Percentiles rank a stretch among this genome's conserved stretches.
phyloP scores from a whole-genome alignment of 2,113 vertebrate genomes.

The Haplochromis burtoni region DNA sequence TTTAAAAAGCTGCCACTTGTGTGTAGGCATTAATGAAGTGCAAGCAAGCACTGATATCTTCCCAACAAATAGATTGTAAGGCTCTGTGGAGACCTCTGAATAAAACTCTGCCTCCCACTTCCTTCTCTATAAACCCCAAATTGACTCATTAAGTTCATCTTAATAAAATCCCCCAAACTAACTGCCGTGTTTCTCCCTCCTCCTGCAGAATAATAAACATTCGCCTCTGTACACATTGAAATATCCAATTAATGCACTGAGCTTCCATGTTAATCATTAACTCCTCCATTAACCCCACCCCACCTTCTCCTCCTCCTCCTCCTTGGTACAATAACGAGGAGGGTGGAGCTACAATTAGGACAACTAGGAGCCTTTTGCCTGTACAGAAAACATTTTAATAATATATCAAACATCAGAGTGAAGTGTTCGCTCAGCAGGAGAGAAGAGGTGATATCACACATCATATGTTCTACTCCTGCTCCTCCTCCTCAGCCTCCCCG shows the following conservation, averaged over 20 bases:
- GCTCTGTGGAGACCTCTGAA: not conserved
- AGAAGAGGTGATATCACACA: not conserved
- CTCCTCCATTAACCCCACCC: not conserved
- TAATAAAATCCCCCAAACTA: not conserved
- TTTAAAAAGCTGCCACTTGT: not conserved
- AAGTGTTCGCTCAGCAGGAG: not conserved
- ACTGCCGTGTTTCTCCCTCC: not conserved
- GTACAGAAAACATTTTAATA: conserved; percentile 13
- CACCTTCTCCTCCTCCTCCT: not conserved
- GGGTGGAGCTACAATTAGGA: not conserved
- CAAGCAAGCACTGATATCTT: not conserved
- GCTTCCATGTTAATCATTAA: not conserved
- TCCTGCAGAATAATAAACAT: not conserved
- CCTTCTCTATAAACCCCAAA: not conserved
- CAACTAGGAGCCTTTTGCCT: not conserved
- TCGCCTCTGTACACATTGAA: not conserved
- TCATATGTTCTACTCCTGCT: not conserved
- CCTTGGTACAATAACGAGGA: not conserved
- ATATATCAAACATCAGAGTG: not conserved
- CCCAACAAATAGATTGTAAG: not conserved
- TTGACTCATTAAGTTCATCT: not conserved
- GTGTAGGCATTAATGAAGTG: not conserved
- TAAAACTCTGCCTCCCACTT: not conserved
- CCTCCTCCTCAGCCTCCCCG: not conserved
- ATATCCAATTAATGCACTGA: not conserved